Base-by-base conservation (phyloP, 2,888 invertebrate species). In the Parasteatoda lunata region DNA sequence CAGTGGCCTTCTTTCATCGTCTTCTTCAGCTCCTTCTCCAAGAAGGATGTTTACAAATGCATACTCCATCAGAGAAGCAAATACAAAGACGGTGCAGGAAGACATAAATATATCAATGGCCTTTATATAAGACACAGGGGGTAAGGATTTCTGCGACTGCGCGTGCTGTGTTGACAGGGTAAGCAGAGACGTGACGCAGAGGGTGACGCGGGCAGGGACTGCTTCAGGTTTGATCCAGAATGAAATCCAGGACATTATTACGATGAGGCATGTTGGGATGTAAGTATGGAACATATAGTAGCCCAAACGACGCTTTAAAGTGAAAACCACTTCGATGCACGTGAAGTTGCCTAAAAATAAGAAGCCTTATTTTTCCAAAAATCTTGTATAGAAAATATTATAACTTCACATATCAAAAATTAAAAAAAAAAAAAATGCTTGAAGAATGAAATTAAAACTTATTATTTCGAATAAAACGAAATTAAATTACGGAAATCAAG, bases 211-310 rank as follows among this genome's bases (percentile, higher is more conserved):
- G 47, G 97, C 97, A 0, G 97, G 97, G 5, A 97, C 97, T 0
- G 97, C 97, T 92, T 97, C 97, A 0, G 97, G 97, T 92, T 97
- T 97, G 90, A 97, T 97, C 97, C 97, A 97, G 93, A 97, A 97
- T 0, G 97, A 97, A 90, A 97, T 97, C 97, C 97, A 97, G 7
- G 97, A 97, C 96, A 97, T 97, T 84, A 97, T 97, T 73, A 97
- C 97, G 91, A 97, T 97, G 89, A 97, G 93, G 0, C 96, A 96
- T 1, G 97, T 97, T 0, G 97, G 97, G 90, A 97, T 97, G 92
- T 97, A 97, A 0, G 97, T 97, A 92, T 97, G 97, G 92, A 97
- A 97, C 80, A 97, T 93, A 91, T 97, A 97, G 92, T 97, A 97
- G n/a, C 97, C 97, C 47, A 97, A 93, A 0, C 97, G 94, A 5